Base-by-base conservation (phyloP, 2,113 vertebrate genomes). In the Gila orcuttii region DNA sequence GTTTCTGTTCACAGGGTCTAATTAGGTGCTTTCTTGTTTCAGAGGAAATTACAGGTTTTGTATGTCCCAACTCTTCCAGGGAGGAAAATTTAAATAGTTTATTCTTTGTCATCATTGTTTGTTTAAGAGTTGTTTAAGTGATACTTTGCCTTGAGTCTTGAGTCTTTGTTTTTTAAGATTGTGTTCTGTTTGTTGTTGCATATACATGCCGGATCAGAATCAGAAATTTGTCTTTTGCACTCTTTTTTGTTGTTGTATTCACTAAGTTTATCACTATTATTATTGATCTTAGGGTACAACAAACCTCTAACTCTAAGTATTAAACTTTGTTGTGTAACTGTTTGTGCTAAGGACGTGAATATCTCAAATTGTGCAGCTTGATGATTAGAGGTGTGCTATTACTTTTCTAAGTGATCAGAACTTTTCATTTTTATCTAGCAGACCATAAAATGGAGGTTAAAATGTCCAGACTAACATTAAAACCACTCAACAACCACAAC, bases 21-120 rank as follows among this genome's bases (percentile, higher is more conserved):
- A 94, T 95, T 93, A 95, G 92, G 90, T 91, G 89, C 89, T 88
- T 90, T 91, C 90, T 92, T 91, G 90, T 93, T 91, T 93, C 83
- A 52, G 79, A 77, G 59, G 86, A 93, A 95, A 94, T 92, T 91
- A 91, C 83, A 86, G 92, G 90, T 90, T 73, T 91, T 89, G 80
- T 85, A 90, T 89, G 85, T 77, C 87, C 80, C 84, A 87, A 88
- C 86, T 79, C 59, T 89, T 92, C 90, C 89, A 87, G 79, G 79
- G 86, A 88, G 89, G 85, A 89, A 88, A 89, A 89, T 91, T 91
- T 90, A 87, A 89, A 93, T 91, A 80, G 60, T 89, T 92, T 89
- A 82, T 81, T 91, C 89, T 87, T 87, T 87, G 91, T 89, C 87
- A 86, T 87, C 81, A 81, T 92, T 93, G 86, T 83, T 88, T 90